These are phyloP conservation scores for Podiceps cristatus DNA, from an alignment of 2,113 vertebrate genomes.

Conservation along the genomic window DNA sequence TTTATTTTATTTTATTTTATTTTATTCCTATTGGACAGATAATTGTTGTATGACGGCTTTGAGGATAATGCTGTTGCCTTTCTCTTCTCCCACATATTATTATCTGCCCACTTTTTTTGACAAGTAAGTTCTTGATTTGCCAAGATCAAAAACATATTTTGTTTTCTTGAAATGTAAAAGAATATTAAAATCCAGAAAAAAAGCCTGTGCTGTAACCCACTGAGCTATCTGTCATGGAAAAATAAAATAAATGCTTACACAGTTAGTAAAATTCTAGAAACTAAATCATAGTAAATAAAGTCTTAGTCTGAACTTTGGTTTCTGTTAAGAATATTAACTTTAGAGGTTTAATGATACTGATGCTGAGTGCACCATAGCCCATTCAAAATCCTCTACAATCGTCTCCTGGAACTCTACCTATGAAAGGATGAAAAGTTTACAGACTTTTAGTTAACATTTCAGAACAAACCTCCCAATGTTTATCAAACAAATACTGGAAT, in stretches of 20 bases:
- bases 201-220: not conserved
- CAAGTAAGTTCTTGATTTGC: not conserved
- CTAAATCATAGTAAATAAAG: not conserved
- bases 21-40: not conserved
- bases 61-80: not conserved
- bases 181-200: rapidly evolving
- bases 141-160: not conserved
- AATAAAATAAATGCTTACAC: not conserved
- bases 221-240: not conserved
- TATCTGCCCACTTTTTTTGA: not conserved
- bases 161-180: not conserved
- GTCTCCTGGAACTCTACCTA: not conserved
- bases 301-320: not conserved
- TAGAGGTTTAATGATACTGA: not conserved
- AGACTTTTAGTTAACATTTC: not conserved
- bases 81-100: not conserved
- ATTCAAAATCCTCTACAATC: not conserved
- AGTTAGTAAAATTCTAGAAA: not conserved
- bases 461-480: not conserved
- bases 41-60: not conserved
- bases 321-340: not conserved
- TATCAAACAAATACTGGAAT: not conserved
- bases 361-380: not conserved
- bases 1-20: not conserved
- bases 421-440: not conserved